Percentiles rank a stretch among this genome's conserved stretches.
phyloP scores from a whole-genome alignment of 53 echinoderm and acorn worm genomes.

The Temnopleurus reevesii region DNA sequence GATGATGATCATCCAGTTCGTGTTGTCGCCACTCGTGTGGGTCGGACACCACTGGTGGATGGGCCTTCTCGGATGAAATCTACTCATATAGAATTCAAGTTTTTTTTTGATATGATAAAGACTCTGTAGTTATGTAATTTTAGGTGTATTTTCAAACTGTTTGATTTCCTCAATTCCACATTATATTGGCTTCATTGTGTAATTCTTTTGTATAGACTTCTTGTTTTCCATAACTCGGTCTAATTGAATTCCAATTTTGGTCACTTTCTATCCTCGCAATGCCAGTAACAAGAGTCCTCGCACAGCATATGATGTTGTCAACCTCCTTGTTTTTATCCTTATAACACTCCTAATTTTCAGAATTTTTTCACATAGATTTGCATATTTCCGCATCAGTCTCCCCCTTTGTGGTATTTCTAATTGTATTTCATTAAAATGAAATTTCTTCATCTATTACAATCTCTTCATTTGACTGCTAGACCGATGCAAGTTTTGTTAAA shows the following conservation, averaged over 20 bases:
- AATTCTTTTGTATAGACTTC: constrained; percentile 37
- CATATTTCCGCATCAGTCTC: background rate
- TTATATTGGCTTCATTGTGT: constrained; percentile 25
- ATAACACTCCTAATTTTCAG: constrained; percentile 25
- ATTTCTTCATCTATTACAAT: background rate
- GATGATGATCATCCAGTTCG: no score
- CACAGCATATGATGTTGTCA: constrained; percentile 58
- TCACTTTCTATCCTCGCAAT: constrained; percentile 47
- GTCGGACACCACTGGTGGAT: no score
- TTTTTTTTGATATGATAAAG: no score
- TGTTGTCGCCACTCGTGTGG: no score
- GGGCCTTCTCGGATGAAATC: no score
- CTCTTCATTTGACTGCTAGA: constrained; percentile 15
- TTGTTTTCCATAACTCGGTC: constrained; percentile 38
- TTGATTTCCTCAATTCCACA: constrained; percentile 64
- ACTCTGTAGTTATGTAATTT: no score
- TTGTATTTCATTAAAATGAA: background rate
- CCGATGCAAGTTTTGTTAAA: no score
- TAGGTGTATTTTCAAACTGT: constrained; percentile 41
- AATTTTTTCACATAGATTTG: background rate
- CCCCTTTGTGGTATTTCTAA: constrained; percentile 20
- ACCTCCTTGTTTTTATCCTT: constrained; percentile 46
- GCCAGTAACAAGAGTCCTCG: constrained; percentile 57
- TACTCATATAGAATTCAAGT: no score
- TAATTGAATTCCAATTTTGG: constrained; percentile 54